phyloP scores from a whole-genome alignment of 1,140 invertebrate species.

The Drosophila melanica region DNA sequence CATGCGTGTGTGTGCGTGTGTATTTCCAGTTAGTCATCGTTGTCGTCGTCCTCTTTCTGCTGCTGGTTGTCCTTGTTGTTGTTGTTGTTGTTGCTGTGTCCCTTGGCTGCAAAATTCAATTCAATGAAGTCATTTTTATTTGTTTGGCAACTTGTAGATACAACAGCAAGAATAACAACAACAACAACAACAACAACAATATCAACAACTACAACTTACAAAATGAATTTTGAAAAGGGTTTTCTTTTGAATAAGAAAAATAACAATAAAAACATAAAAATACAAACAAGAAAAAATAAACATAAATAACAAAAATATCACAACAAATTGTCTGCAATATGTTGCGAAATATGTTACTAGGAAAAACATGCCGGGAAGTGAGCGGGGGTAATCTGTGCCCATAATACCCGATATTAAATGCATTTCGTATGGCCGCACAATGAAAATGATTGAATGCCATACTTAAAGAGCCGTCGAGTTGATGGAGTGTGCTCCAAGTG shows the following conservation, averaged over 20 bases:
- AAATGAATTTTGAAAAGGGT: conserved; percentile 68
- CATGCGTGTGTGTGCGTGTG: not conserved
- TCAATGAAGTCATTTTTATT: conserved; percentile 80
- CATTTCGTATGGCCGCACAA: conserved; percentile 57
- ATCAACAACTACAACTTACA: conserved; percentile 15
- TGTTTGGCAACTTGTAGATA: conserved; percentile 72
- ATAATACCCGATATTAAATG: conserved; percentile 78
- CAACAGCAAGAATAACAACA: conserved; percentile 45
- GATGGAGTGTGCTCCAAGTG: conserved; percentile 3
- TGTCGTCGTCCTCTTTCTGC: conserved; percentile 13
- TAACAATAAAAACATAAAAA: conserved; percentile 41
- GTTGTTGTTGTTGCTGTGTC: conserved; percentile 23
- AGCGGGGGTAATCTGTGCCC: conserved; percentile 14
- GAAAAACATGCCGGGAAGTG: conserved; percentile 29
- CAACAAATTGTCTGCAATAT: conserved; percentile 62
- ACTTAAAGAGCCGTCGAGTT: conserved; percentile 39
- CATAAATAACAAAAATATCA: conserved; percentile 20
- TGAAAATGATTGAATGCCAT: conserved; percentile 69
- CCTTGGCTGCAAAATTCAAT: conserved; percentile 65
- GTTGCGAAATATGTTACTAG: conserved; percentile 52
- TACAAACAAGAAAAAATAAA: conserved; percentile 28
- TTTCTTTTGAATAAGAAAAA: conserved; percentile 31
- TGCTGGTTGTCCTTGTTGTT: conserved; percentile 33
- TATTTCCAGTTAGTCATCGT: conserved; percentile 40
- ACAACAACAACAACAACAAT: not conserved